Evolutionary conservation across 1,140 invertebrate species (phyloP).

Genomic region (Caenorhabditis tropicalis): DNA sequence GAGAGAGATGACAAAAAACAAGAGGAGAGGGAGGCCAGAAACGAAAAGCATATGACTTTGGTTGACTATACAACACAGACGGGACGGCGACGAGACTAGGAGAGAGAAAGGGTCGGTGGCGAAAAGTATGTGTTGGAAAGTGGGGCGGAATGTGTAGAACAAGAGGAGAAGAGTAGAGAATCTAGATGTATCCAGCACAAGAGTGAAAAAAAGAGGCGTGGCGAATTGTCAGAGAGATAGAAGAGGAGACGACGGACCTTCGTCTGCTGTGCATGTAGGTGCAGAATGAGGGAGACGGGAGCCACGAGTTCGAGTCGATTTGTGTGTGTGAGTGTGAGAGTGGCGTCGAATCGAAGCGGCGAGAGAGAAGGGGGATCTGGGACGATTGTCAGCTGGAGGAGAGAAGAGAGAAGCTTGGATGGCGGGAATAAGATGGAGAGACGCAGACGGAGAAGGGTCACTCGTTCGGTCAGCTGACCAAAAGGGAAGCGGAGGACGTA

Average conservation of each 20-base stretch:
- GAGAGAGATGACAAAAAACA: neutral
- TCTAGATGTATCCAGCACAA: constrained; percentile 28
- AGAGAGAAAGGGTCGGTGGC: neutral
- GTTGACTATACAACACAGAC: constrained; percentile 4
- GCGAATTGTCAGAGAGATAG: neutral
- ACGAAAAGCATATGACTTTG: constrained; percentile 30
- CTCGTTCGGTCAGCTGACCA: constrained; percentile 42
- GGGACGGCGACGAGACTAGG: neutral
- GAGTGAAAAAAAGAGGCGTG: neutral
- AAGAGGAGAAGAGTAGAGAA: constrained; percentile 31
- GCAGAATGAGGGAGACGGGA: neutral
- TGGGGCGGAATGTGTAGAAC: neutral
- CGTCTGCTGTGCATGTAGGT: constrained; percentile 15
- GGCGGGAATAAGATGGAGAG: constrained; percentile 7
- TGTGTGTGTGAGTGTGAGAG: no score
- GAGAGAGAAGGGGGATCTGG: constrained; percentile 13
- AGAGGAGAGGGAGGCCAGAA: neutral
- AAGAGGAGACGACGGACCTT: neutral
- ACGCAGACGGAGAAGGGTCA: constrained; percentile 37
- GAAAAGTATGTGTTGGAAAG: neutral
- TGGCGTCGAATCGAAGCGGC: no score
- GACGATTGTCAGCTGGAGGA: constrained; percentile 33
- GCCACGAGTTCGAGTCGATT: constrained; percentile 27
- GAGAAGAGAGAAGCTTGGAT: neutral
- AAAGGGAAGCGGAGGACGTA: neutral